Conservation (phyloP, 1,140 invertebrate species). For the Laodelphax striatellus region DNA sequence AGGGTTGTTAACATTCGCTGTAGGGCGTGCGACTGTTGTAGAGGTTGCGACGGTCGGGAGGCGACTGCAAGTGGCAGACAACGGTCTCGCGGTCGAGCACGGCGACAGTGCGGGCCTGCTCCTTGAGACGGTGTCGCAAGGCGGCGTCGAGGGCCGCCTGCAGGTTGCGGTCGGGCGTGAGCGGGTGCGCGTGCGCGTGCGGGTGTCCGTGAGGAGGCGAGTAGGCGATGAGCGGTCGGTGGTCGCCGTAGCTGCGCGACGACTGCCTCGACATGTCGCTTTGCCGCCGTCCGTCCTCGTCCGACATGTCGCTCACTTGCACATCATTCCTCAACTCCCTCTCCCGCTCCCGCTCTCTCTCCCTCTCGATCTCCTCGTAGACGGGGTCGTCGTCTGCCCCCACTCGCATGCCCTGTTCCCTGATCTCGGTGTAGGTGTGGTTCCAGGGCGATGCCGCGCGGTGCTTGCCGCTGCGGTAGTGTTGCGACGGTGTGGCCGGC, state of each 20-base stretch:
- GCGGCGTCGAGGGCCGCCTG: slow-evolving; percentile 24
- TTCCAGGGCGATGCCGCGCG: slow-evolving; percentile 34
- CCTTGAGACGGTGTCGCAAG: slow-evolving; percentile 40
- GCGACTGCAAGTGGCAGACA: slow-evolving; percentile 64
- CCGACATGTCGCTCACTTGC: slow-evolving; percentile 64
- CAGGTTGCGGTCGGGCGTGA: slow-evolving; percentile 32
- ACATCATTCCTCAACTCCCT: slow-evolving; percentile 41
- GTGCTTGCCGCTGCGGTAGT: slow-evolving; percentile 11
- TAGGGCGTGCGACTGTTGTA: slow-evolving; percentile 32
- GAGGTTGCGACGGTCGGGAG: slow-evolving; percentile 39
- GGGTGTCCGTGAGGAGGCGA: slow-evolving; percentile 34
- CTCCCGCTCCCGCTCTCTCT: slow-evolving; percentile 35
- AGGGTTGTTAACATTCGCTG: slow-evolving; percentile 46
- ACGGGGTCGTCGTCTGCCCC: slow-evolving; percentile 60
- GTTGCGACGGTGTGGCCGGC: slow-evolving; percentile 26
- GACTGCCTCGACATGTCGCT: slow-evolving; percentile 64
- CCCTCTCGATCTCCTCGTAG: slow-evolving; percentile 60
- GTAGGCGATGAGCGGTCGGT: slow-evolving; percentile 60
- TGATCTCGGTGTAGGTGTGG: slow-evolving; percentile 48
- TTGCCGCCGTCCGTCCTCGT: slow-evolving; percentile 62
- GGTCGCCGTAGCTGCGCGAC: slow-evolving; percentile 67
- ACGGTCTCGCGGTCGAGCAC: slow-evolving; percentile 73
- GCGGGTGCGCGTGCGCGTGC: slow-evolving; percentile 27
- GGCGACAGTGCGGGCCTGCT: slow-evolving; percentile 53
- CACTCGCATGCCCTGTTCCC: slow-evolving; percentile 34